Base-by-base conservation (phyloP, 2,888 invertebrate genomes). In the Ennomos fuscantarius region DNA sequence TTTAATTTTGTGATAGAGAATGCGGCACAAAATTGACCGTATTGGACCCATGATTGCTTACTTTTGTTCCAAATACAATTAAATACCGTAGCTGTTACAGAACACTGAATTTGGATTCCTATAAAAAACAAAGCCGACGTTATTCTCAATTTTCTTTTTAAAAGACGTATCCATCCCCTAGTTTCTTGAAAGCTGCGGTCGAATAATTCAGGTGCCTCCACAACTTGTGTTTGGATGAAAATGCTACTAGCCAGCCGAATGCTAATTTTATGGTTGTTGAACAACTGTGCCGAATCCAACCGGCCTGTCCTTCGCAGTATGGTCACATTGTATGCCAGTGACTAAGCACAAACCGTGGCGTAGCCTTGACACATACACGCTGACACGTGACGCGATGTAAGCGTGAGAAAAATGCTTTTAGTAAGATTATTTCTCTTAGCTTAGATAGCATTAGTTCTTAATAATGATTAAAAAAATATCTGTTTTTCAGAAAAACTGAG, bases 241-340 rank as follows among this genome's bases (percentile, higher is more conserved):
- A 88, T 79, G 84, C 84, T 87, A 89, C 85, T 86, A 82, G 84
- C 82, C 85, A 84, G 82, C 86, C 86, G 86, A 92, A 92, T 92
- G 92, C 91, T 91, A 92, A 93, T 93, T 92, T 92, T 92, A 92
- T 92, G 92, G 90, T 89, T 89, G 92, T 86, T 89, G 91, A 88
- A 86, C 89, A 91, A 92, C 84, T 90, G 86, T 88, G 87, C 86
- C 87, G 86, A 86, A 84, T 81, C 81, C 78, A 80, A 79, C 82
- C 84, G 76, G 76, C 73, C 83, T 87, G 87, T 88, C 89, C 86
- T 85, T 82, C 81, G 81, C 86, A 85, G 84, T 86, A 82, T 81
- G 83, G 86, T 35, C 47, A 56, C 50, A 44, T 31, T 46, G 50
- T 44, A 44, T 6, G 35, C 39, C 43, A 55, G 50, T 50, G 45